Evolutionary conservation across 1,140 invertebrate genomes (phyloP).

Genomic region (Acromyrmex echinatior): DNA sequence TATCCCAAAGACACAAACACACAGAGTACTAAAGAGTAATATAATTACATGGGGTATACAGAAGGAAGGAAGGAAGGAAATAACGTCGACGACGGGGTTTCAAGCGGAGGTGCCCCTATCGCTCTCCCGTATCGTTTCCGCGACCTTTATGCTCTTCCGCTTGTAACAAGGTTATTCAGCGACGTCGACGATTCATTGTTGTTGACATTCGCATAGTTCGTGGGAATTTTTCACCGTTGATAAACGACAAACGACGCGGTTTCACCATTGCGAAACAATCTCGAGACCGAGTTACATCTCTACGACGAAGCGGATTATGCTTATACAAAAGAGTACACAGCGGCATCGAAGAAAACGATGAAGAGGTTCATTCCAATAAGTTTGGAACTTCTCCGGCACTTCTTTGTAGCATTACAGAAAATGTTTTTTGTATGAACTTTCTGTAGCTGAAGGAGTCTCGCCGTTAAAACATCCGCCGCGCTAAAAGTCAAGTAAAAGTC

Average conservation of each 20-base stretch:
- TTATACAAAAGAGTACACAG: slow-evolving; percentile 56
- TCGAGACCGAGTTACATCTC: slow-evolving; percentile 40
- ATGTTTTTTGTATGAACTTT: slow-evolving; percentile 14
- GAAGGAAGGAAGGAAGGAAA: slow-evolving; percentile 61
- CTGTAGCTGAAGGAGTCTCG: neutral
- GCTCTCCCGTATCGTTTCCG: slow-evolving; percentile 51
- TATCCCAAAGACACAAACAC: slow-evolving; percentile 52
- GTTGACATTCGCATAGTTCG: slow-evolving; percentile 58
- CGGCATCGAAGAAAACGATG: slow-evolving; percentile 5
- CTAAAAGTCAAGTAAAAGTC: neutral
- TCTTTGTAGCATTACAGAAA: slow-evolving; percentile 17
- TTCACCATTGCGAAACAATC: slow-evolving; percentile 47
- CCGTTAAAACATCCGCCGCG: neutral
- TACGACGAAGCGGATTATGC: slow-evolving; percentile 27
- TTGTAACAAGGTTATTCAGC: slow-evolving; percentile 71
- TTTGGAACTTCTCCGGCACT: neutral
- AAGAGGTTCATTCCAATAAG: neutral
- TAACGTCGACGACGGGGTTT: slow-evolving; percentile 55
- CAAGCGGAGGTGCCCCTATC: slow-evolving; percentile 59
- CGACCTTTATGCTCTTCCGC: slow-evolving; percentile 65
- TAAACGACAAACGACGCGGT: slow-evolving; percentile 56
- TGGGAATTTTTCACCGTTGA: slow-evolving; percentile 58
- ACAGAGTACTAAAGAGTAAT: slow-evolving; percentile 73
- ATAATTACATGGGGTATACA: slow-evolving; percentile 71
- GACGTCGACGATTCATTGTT: slow-evolving; percentile 69